Evolutionary conservation across 2,797 vertebrate species (phyloP), one percentile per base, ranked within the genome.

Genomic region (Liparis tanakae): DNA sequence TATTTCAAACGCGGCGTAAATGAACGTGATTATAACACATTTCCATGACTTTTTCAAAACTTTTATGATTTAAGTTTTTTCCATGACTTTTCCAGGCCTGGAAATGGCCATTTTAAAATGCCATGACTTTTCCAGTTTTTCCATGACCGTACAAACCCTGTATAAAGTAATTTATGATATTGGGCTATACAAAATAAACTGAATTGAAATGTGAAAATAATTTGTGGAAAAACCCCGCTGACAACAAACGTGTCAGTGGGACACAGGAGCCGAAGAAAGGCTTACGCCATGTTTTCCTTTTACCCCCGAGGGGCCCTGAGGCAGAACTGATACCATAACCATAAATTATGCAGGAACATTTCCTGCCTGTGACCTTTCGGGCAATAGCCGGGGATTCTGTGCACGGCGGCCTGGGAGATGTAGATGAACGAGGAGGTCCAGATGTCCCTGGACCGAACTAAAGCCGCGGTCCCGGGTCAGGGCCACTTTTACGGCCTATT

Each of bases 271-370:
- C 41, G 36, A 73, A 76, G 43, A 85, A 86, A 72, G 4, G 76
- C 75, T 84, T 62, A 81, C 17, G 54, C 76, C 34, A 39, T 17
- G 62, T 66, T 79, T 73, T 58, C 5, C 15, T 62, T 61, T 54
- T 54, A 10, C 0, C 10, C 0, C 10, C 63, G 7, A 50, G 80
- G 54, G 80, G 81, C 87, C 87, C 67, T 48, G 56, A 50, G 69
- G 77, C 79, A 69, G 71, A 83, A 55, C 57, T 9, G 62, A 83
- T 81, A 82, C 76, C 62, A 77, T 43, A 64, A 67, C 79, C 76
- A 85, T 92, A 82, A 93, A 92, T 92, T 86, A 90, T 91, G 86
- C 88, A 85, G 66, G 12, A 74, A 82, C 80, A 89, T 88, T 91
- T 91, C 89, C 89, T 82, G 87, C 57, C 73, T 33, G 80, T 89